Base-by-base conservation (phyloP, 1,140 invertebrate species). In the Brachionus manjavacas region DNA sequence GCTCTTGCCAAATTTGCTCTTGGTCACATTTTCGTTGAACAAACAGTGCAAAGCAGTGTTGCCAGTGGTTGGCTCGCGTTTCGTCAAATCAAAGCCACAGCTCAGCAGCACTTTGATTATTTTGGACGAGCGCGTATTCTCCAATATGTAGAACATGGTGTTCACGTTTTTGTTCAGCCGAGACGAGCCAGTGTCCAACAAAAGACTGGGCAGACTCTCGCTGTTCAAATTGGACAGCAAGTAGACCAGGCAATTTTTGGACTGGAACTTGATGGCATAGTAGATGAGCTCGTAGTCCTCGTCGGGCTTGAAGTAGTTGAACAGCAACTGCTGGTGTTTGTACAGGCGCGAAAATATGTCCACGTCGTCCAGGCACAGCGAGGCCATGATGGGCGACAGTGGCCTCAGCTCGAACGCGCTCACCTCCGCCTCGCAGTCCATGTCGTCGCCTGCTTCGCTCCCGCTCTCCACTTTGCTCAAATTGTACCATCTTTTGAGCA, bases 121-220 rank as follows among this genome's bases (percentile, higher is more conserved):
- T 81, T 81, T 60, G 16, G 79, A 81, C 12, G 79, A 81, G 11
- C 79, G 79, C 2, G 79, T 81, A 46, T 81, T 81, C 23, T 81
- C 79, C 64, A 81, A 64, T 41, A 81, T 81, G 79, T 81, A 81
- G 55, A 81, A 81, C 79, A 81, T 81, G 23, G 79, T 81, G 43
- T 81, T 60, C 1, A 81, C 52, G 55, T 81, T 81, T 20, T 68
- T 81, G 16, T 81, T 81, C 4, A 64, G 31, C 0, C 4, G 3
- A 20, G 11, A 43, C 1, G 52, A 64, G 23, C 31, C 39, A 8
- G 52, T 11, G 16, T 46, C 72, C 2, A 76, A 7, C 28, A 76
- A 28, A 28, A 3, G 11, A n/a, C n/a, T n/a, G 11, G 72, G 72
- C 14, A 76, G 12, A 28, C 31, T 76, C 12, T 76, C 72, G 8